These are phyloP conservation scores for Heliconius hortense DNA, from an alignment of 2,888 invertebrate genomes.

Conservation along the genomic window DNA sequence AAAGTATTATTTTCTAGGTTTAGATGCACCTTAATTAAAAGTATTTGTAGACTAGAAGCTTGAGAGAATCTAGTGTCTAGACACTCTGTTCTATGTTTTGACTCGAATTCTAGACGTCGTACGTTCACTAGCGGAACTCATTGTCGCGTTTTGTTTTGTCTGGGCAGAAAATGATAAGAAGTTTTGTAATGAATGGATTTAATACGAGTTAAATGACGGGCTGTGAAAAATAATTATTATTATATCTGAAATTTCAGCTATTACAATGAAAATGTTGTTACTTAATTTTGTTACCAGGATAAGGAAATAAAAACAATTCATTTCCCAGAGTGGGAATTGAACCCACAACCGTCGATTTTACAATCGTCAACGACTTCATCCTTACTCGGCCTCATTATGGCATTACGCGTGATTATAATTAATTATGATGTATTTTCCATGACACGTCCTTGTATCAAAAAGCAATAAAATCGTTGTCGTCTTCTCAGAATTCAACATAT, in stretches of 20 bases:
- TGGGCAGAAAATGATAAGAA: neutral
- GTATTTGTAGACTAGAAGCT: too few relatives aligned
- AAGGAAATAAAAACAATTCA: neutral
- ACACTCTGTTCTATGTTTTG: neutral
- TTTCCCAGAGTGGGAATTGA: neutral
- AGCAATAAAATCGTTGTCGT: neutral
- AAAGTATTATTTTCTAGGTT: too few relatives aligned
- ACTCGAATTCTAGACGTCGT: neutral
- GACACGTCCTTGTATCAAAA: slow-evolving; percentile 5
- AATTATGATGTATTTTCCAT: neutral
- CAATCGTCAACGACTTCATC: neutral
- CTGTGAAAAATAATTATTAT: neutral
- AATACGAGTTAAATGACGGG: neutral
- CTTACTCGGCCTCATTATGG: neutral
- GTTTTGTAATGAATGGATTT: neutral
- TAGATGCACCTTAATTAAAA: too few relatives aligned
- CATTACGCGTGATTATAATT: neutral
- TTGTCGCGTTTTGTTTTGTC: neutral
- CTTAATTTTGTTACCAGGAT: neutral
- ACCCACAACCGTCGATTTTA: neutral
- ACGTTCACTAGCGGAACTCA: neutral
- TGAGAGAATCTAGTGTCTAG: too few relatives aligned
- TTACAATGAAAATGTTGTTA: neutral
- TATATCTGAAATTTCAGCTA: neutral
- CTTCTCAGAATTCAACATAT: neutral